Base-by-base conservation (phyloP, 2,888 invertebrate genomes). In the Hermaeophaga mercurialis region DNA sequence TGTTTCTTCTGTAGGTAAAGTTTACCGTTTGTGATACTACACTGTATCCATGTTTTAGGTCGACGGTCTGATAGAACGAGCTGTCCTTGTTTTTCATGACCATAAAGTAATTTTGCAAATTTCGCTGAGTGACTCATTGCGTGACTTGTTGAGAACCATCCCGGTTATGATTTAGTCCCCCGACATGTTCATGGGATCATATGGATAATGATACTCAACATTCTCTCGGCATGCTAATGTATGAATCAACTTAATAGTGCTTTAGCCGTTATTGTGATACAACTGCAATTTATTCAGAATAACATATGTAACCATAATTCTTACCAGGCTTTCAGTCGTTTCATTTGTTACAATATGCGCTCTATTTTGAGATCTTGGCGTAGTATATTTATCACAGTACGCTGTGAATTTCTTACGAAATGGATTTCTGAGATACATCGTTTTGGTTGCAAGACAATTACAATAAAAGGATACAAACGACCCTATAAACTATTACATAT, bases 211-310 rank as follows among this genome's bases (percentile, higher is more conserved):
- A 54, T 54, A 45, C 45, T 58, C 48, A 38, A 49, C 48, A 49
- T 54, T 58, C 54, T 34, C 18, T 33, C 45, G 15, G 58, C 38
- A 49, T 58, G 28, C 48, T 38, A 33, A 48, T 54, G 45, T 49
- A 58, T 58, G 54, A 58, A 58, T 58, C 58, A 58, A 49, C 33
- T 58, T 54, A 58, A 58, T 58, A 58, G 58, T 49, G 45, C 48
- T 54, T 44, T 39, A 58, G 43, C 54, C 45, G 58, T 45, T 45
- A 58, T 58, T 49, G 45, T 54, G 28, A 47, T 54, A 54, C 54
- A 58, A 58, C 44, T 46, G 48, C 54, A 44, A 49, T 54, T 44
- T 49, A 49, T 45, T 38, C 45, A n/a, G 31, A 48, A 58, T 44
- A 45, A 43, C 54, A 54, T 53, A 57, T 57, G 47, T 53, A 36